Evolutionary conservation across 2,888 invertebrate species (phyloP).

Genomic region (Eustalomyia histrio): DNA sequence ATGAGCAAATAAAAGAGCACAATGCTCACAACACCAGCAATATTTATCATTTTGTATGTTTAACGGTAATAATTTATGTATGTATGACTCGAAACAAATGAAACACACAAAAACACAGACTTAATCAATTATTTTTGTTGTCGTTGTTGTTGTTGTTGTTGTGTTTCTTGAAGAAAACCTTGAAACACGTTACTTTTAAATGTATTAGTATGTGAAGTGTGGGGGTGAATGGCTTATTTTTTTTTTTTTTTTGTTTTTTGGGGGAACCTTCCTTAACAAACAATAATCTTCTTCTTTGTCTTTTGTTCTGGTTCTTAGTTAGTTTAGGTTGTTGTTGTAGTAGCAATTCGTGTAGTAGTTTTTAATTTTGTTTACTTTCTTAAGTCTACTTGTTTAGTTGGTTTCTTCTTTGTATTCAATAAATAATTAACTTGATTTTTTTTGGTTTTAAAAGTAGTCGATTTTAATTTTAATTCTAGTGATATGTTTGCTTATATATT

Average conservation of each 20-base stretch:
- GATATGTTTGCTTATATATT: conserved; percentile 26
- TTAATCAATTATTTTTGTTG: background rate
- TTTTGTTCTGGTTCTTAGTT: conserved; percentile 18
- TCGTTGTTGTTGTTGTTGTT: conserved; percentile 24
- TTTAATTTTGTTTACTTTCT: conserved; percentile 30
- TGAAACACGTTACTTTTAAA: conserved; percentile 24
- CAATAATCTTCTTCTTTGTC: conserved; percentile 10
- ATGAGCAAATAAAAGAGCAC: conserved; percentile 97
- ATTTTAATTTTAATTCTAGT: conserved; percentile 8
- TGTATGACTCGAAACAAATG: background rate
- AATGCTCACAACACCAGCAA: conserved; percentile 95
- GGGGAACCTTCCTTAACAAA: conserved; percentile 23
- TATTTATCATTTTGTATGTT: conserved; percentile 86
- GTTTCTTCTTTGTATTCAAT: conserved; percentile 24
- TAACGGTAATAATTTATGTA: background rate
- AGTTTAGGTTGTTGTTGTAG: conserved; percentile 2
- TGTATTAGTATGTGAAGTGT: background rate
- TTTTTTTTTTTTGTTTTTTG: too few species aligned
- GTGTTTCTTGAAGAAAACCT: conserved; percentile 17
- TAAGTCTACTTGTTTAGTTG: background rate
- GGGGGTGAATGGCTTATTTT: background rate
- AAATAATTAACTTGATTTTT: conserved; percentile 47
- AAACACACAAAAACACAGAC: conserved; percentile 10
- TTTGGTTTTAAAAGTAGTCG: conserved; percentile 15
- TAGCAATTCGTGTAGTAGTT: conserved; percentile 4